Evolutionary conservation across 2,888 invertebrate genomes (phyloP).

Genomic region (Biston betularia): DNA sequence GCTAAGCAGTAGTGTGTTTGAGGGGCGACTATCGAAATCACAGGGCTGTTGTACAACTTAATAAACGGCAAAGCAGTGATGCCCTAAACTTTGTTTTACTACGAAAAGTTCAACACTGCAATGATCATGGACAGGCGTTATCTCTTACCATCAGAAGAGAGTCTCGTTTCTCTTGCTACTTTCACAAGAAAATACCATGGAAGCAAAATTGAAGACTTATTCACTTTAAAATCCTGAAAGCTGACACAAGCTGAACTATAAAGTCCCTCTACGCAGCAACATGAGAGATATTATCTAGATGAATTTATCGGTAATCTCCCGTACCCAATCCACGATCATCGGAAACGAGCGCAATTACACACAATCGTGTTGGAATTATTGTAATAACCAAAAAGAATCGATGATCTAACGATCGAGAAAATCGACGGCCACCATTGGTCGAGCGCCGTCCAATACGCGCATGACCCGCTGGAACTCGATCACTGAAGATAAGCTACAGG

Average conservation of each 20-base stretch:
- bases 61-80: too few relatives aligned
- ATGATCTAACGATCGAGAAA: constrained; percentile 72
- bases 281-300: constrained; percentile 52
- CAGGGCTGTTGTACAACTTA: too few relatives aligned
- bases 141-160: too few relatives aligned
- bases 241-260: constrained; percentile 35
- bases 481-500: constrained; percentile 73
- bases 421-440: constrained; percentile 76
- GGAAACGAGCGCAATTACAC: constrained; percentile 82
- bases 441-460: constrained; percentile 79
- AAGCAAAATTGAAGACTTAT: neutral
- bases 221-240: neutral
- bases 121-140: too few relatives aligned
- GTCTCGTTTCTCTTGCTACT: too few relatives aligned
- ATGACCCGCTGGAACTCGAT: constrained; percentile 67
- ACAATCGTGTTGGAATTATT: constrained; percentile 83
- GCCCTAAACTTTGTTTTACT: too few relatives aligned
- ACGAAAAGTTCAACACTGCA: too few relatives aligned
- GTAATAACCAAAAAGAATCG: constrained; percentile 85
- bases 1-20: too few relatives aligned
- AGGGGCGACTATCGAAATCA: neutral
- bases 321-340: constrained; percentile 70
- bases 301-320: constrained; percentile 69
- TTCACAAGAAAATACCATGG: neutral
- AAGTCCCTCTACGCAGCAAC: neutral